Conservation (phyloP, 2,113 vertebrate species). For the Illadopsis cleaveri region DNA sequence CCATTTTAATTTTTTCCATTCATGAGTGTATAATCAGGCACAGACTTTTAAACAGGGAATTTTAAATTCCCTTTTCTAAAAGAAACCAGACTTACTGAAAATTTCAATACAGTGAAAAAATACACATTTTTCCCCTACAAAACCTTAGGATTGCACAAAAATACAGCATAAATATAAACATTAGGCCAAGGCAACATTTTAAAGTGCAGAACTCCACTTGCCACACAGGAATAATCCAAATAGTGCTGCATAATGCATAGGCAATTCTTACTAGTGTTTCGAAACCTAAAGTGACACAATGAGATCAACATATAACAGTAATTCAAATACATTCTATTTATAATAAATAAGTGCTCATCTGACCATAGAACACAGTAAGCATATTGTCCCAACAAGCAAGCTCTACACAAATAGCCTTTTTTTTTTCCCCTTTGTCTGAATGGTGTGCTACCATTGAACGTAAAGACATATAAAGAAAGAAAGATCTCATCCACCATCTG, state of each 20-base stretch:
- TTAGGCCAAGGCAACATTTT: conserved; percentile 52
- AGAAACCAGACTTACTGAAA: background rate
- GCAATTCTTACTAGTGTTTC: conserved; percentile 13
- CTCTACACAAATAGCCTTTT: background rate
- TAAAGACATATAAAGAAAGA: conserved; percentile 8
- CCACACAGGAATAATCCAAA: conserved; percentile 14
- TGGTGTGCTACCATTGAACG: background rate
- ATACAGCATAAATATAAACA: conserved; percentile 12
- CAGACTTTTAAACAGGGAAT: background rate
- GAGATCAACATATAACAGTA: conserved; percentile 49
- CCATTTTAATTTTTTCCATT: background rate
- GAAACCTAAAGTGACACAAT: conserved; percentile 34
- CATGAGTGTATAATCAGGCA: background rate
- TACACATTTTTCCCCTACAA: background rate
- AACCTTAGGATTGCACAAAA: conserved; percentile 2
- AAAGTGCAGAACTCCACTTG: conserved; percentile 56
- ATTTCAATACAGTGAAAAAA: conserved; percentile 22
- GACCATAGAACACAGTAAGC: conserved; percentile 1
- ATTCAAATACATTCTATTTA: conserved; percentile 52
- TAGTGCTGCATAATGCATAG: conserved; percentile 19
- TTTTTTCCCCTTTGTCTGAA: background rate
- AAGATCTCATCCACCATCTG: background rate
- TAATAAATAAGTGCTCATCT: conserved; percentile 32
- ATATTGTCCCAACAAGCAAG: background rate
- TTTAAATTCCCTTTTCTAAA: conserved; percentile 11